phyloP scores from a whole-genome alignment of 92 coral and sea anemone species.

The Epizoanthus fatuus region DNA sequence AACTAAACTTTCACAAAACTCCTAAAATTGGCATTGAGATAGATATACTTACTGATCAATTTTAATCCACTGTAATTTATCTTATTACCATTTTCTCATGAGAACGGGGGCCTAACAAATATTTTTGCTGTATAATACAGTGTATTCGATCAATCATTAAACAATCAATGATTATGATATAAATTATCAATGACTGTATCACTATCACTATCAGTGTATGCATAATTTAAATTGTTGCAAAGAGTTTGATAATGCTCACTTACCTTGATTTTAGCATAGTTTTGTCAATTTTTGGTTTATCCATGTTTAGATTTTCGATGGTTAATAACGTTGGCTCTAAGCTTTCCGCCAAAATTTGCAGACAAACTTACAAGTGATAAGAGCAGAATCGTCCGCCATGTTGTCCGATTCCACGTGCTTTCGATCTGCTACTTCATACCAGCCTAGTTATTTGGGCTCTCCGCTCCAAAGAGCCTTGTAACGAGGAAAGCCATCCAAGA shows the following conservation, averaged over 20 bases:
- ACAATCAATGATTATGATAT: no score
- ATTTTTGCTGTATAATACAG: not conserved
- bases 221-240: not conserved
- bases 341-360: not conserved
- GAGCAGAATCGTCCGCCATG: slow-evolving; percentile 19
- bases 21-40: no score
- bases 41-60: no score
- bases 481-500: no score
- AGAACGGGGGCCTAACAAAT: not conserved
- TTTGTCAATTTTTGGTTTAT: not conserved
- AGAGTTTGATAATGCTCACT: not conserved
- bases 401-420: slow-evolving; percentile 15
- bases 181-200: no score
- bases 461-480: no score
- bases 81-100: no score
- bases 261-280: slow-evolving; percentile 18
- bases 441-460: not conserved
- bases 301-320: not conserved
- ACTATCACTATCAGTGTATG: no score
- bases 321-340: not conserved
- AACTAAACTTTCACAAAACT: no score
- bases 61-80: no score
- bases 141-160: no score
- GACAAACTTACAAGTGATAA: not conserved
- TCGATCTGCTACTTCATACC: not conserved